phyloP scores from a whole-genome alignment of 2,888 invertebrate genomes.

The Callyntrura sp. region DNA sequence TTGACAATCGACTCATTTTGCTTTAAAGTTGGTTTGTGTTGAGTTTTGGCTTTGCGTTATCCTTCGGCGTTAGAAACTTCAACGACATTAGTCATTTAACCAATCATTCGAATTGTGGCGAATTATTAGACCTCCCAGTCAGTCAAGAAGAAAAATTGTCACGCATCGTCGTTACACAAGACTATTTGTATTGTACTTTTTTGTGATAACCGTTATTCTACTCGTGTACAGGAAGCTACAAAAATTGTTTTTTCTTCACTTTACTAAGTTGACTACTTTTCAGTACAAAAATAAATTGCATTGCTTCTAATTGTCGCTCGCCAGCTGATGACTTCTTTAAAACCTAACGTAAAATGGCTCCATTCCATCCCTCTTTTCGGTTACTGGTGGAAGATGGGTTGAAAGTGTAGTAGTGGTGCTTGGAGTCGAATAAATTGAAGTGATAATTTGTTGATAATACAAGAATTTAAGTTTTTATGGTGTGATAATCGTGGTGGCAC shows the following conservation, averaged over 20 bases:
- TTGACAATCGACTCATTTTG: background rate
- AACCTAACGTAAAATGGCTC: background rate
- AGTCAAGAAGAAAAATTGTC: background rate
- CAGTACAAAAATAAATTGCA: slow-evolving; percentile 28
- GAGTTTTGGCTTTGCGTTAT: no score
- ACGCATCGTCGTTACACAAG: background rate
- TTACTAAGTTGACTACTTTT: background rate
- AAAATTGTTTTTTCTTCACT: slow-evolving; percentile 3
- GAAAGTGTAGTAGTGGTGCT: background rate
- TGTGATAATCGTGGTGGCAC: background rate
- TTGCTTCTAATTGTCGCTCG: background rate
- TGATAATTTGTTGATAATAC: background rate
- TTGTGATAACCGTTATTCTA: background rate
- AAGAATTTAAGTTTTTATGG: background rate
- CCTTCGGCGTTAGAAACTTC: background rate
- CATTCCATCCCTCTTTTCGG: background rate
- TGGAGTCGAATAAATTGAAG: background rate
- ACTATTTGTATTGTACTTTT: background rate
- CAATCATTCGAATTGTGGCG: background rate
- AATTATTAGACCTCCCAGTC: background rate
- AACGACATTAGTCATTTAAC: background rate
- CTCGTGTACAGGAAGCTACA: background rate
- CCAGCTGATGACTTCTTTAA: background rate
- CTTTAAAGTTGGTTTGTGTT: background rate
- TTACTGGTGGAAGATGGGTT: background rate